phyloP scores from a whole-genome alignment of 1,140 invertebrate genomes.

The Zaprionus ghesquierei region DNA sequence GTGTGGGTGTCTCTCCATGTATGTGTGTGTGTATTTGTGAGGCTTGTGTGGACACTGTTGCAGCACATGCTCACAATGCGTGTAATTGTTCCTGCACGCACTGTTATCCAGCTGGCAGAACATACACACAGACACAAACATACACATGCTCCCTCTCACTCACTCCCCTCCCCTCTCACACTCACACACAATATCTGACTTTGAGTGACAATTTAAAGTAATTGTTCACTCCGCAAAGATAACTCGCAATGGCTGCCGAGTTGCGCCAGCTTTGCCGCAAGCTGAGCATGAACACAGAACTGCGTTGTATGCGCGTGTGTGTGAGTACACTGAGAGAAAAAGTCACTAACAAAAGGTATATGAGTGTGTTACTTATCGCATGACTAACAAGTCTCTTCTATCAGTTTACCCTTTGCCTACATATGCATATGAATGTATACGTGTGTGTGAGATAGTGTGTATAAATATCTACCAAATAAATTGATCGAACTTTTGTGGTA shows the following conservation, averaged over 20 bases:
- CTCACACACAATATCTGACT: conserved; percentile 17
- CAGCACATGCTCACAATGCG: conserved; percentile 31
- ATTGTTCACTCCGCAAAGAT: conserved; percentile 9
- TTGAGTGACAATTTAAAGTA: conserved; percentile 41
- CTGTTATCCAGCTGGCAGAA: conserved; percentile 20
- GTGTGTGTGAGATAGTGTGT: too few relatives aligned
- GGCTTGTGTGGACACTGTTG: conserved; percentile 12
- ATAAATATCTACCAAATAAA: too few relatives aligned
- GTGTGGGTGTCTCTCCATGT: neutral
- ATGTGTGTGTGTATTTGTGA: neutral
- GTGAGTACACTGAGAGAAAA: neutral
- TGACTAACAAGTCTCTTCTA: neutral
- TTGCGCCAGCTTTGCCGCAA: neutral
- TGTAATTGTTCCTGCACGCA: conserved; percentile 44
- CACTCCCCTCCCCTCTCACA: neutral
- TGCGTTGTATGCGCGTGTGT: neutral
- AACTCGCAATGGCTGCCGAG: conserved; percentile 7
- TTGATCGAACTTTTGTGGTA: neutral
- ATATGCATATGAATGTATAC: too few relatives aligned
- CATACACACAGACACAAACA: conserved; percentile 4
- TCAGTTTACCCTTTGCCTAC: neutral
- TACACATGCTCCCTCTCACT: neutral
- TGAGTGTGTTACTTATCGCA: neutral
- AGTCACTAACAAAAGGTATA: neutral
- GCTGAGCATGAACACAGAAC: neutral